phyloP scores from a whole-genome alignment of 2,888 invertebrate genomes.

The Apotomis betuletana region DNA sequence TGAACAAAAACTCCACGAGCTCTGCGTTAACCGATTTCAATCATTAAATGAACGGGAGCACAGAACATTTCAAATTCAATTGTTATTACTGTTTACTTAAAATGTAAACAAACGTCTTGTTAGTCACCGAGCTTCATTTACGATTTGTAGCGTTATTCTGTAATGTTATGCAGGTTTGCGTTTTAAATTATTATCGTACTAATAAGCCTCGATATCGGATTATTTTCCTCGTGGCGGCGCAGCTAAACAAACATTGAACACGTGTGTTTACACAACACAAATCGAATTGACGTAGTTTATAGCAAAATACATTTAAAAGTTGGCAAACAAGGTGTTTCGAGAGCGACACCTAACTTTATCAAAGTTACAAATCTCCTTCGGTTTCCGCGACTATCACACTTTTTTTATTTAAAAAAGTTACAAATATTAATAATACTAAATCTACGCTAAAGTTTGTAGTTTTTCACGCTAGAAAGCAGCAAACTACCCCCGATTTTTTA shows the following conservation, averaged over 20 bases:
- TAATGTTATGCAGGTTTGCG: constrained; percentile 1
- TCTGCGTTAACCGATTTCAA: neutral
- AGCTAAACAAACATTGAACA: constrained; percentile 36
- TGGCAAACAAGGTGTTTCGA: no score
- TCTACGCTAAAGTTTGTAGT: no score
- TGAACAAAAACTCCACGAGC: neutral
- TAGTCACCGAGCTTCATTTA: neutral
- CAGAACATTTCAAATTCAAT: neutral
- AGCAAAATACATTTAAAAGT: neutral
- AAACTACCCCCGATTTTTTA: no score
- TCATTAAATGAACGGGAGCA: neutral
- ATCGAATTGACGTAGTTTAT: constrained; percentile 8
- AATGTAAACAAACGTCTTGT: neutral
- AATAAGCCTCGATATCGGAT: constrained; percentile 7
- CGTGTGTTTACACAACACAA: constrained; percentile 37
- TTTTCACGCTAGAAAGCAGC: no score
- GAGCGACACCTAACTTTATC: no score
- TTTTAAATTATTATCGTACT: constrained; percentile 13
- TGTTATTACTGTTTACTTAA: constrained; percentile 10
- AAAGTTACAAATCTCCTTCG: no score
- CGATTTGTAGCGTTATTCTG: neutral
- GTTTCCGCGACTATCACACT: no score
- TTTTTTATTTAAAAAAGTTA: no score
- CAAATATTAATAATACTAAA: no score
- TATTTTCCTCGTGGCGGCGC: constrained; percentile 15